phyloP scores from a whole-genome alignment of 37 sponge, comb jelly and placozoan genomes.

The Diacarnus erythraeanus region DNA sequence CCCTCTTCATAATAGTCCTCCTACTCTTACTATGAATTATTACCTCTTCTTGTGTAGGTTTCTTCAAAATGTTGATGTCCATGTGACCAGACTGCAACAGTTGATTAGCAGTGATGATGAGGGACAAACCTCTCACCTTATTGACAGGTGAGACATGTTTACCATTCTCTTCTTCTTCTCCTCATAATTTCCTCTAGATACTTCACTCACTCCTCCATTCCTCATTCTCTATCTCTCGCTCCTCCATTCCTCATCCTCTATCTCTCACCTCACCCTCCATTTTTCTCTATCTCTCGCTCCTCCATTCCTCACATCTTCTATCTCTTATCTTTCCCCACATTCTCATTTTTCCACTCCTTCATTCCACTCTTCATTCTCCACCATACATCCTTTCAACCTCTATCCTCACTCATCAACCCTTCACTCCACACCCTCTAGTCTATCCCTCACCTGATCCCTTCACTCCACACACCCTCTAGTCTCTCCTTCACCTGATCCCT shows the following conservation, averaged over 20 bases:
- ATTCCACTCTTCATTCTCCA: too few species aligned
- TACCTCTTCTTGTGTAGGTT: slow-evolving; percentile 23
- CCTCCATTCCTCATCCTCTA: neutral
- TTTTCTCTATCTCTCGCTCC: neutral
- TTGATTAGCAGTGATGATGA: neutral
- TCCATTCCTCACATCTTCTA: too few species aligned
- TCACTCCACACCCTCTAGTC: too few species aligned
- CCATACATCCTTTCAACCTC: too few species aligned
- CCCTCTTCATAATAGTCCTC: too few species aligned
- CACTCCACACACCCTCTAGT: too few species aligned
- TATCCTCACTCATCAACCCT: too few species aligned
- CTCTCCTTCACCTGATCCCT: too few species aligned
- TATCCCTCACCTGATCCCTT: too few species aligned
- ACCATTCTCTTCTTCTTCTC: neutral
- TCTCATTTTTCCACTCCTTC: too few species aligned
- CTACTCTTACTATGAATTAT: too few species aligned
- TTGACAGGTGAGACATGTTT: slow-evolving; percentile 11
- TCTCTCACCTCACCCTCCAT: neutral
- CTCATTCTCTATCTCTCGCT: neutral
- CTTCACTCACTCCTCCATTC: neutral
- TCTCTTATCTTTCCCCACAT: too few species aligned
- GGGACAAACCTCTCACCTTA: neutral
- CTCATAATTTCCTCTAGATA: neutral
- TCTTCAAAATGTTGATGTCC: slow-evolving; percentile 14
- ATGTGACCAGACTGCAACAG: slow-evolving; percentile 1